Conservation (phyloP, 2,888 invertebrate genomes). For the Capitulum mitella region DNA sequence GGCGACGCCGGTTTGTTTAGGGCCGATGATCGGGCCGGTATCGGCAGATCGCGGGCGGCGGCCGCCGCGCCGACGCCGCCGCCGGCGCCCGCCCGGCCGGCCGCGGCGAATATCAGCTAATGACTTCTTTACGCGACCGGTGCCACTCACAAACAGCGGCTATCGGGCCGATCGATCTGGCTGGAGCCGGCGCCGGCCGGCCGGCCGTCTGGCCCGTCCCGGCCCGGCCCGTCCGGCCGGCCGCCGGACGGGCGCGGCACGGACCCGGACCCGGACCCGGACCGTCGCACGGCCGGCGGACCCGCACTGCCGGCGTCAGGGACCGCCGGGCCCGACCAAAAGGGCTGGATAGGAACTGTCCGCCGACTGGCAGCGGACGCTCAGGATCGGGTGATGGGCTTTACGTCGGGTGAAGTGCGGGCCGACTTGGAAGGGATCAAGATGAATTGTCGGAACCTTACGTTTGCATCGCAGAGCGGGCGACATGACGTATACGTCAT, state of each 20-base stretch:
- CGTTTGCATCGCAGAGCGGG: too few species aligned
- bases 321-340: too few species aligned
- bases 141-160: conserved; percentile 14
- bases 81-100: not conserved
- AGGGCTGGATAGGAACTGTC: too few species aligned
- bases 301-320: not conserved
- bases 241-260: not conserved
- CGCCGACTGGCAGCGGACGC: too few species aligned
- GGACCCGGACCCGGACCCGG: not conserved
- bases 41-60: not conserved
- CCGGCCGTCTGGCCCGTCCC: too few species aligned
- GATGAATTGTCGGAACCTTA: too few species aligned
- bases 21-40: conserved; percentile 6
- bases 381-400: too few species aligned
- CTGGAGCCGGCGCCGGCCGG: not conserved
- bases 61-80: not conserved
- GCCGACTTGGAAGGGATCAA: too few species aligned
- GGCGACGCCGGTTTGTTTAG: not conserved
- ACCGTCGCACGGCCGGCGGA: not conserved
- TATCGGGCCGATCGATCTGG: not conserved
- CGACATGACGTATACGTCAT: too few species aligned
- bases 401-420: too few species aligned
- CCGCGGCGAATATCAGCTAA: conserved; percentile 18
- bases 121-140: conserved; percentile 19
- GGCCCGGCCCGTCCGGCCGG: not conserved